phyloP scores from a whole-genome alignment of 2,113 vertebrate species.

The Marcusenius ussheri region DNA sequence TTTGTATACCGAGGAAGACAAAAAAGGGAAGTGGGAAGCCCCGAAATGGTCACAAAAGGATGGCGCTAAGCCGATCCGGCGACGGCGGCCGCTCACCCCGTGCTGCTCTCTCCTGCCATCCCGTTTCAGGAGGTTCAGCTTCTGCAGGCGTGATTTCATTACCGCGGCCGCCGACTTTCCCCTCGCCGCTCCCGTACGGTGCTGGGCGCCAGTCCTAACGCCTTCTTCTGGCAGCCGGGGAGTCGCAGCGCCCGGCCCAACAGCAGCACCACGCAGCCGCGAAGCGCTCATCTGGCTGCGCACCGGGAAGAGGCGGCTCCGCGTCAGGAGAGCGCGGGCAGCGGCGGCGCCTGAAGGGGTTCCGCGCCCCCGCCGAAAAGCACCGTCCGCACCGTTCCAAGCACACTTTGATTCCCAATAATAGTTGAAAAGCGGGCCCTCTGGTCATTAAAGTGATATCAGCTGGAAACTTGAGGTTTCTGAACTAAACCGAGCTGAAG shows the following conservation, averaged over 20 bases:
- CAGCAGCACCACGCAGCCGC: neutral
- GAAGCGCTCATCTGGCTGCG: neutral
- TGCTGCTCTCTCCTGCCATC: constrained; percentile 37
- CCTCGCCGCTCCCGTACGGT: neutral
- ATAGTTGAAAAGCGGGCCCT: neutral
- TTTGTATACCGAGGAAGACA: neutral
- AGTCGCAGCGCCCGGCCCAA: constrained; percentile 1
- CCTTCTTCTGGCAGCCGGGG: constrained; percentile 9
- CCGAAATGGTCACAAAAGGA: neutral
- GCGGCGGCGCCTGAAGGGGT: neutral
- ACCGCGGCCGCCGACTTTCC: constrained; percentile 27
- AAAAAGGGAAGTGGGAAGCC: neutral
- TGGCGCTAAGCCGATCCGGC: neutral
- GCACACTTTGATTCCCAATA: neutral
- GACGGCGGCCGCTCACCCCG: constrained; percentile 21
- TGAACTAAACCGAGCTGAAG: neutral
- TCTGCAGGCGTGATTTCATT: constrained; percentile 51
- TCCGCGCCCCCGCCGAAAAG: neutral
- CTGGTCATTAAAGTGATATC: neutral
- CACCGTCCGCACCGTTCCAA: neutral
- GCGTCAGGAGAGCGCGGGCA: neutral
- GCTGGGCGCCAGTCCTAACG: neutral
- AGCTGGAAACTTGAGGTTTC: neutral
- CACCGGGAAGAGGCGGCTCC: neutral
- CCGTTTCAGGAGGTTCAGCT: constrained; percentile 39